Evolutionary conservation across 2,113 vertebrate species (phyloP).

Genomic region (Ascaphus truei): DNA sequence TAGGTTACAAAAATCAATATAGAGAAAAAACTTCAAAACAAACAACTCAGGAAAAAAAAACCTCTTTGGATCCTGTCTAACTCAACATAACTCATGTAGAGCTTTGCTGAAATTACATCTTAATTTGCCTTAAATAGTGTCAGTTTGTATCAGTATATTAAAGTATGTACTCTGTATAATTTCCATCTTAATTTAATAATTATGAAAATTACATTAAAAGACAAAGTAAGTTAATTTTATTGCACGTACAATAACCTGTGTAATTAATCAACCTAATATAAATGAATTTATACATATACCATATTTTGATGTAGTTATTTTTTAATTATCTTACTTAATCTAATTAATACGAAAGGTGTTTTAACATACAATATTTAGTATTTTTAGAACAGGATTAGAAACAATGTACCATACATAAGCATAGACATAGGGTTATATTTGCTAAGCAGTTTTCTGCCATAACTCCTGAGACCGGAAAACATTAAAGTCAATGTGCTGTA

Average conservation of each 20-base stretch:
- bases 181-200: neutral
- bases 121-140: neutral
- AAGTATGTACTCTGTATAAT: neutral
- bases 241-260: neutral
- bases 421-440: too few relatives aligned
- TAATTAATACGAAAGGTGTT: too few relatives aligned
- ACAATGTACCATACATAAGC: too few relatives aligned
- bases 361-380: too few relatives aligned
- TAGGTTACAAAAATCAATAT: neutral
- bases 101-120: too few relatives aligned
- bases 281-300: neutral
- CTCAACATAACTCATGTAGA: neutral
- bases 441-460: too few relatives aligned
- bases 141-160: neutral
- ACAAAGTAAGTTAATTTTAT: neutral
- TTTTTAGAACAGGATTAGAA: too few relatives aligned
- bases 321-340: too few relatives aligned
- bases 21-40: neutral
- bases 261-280: neutral
- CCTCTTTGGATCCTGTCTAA: too few relatives aligned
- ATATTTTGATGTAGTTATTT: too few relatives aligned
- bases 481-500: too few relatives aligned
- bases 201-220: neutral
- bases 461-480: too few relatives aligned
- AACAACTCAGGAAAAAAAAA: neutral